Evolutionary conservation across 1,140 invertebrate genomes (phyloP).

Genomic region (Gryon sp.): DNA sequence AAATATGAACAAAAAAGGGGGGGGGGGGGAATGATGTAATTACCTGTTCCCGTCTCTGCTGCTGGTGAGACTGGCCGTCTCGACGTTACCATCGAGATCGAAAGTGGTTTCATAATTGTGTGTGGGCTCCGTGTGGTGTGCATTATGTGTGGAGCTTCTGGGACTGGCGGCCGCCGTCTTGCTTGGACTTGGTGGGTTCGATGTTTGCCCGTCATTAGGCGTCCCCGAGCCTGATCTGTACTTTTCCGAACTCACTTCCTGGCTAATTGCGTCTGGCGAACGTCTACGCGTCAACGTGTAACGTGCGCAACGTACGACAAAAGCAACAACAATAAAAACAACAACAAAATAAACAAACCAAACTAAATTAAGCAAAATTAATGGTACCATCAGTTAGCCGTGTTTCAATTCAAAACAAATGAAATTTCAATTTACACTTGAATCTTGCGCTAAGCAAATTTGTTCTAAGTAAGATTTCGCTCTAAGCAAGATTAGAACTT

Average conservation of each 20-base stretch:
- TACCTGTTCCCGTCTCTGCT: conserved; percentile 86
- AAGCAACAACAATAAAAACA: conserved; percentile 49
- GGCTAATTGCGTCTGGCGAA: conserved; percentile 76
- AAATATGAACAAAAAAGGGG: not conserved
- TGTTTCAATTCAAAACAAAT: too few species aligned
- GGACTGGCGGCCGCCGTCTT: conserved; percentile 73
- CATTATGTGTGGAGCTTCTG: conserved; percentile 71
- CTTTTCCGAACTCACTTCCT: conserved; percentile 75
- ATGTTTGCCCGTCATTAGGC: conserved; percentile 70
- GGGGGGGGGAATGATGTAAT: conserved; percentile 10
- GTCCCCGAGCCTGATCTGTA: conserved; percentile 73
- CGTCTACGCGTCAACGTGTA: conserved; percentile 71
- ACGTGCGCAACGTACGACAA: conserved; percentile 66
- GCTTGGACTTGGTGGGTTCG: conserved; percentile 75
- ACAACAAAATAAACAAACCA: not conserved
- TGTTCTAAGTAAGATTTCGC: too few species aligned
- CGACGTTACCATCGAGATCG: conserved; percentile 90
- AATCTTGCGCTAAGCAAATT: too few species aligned
- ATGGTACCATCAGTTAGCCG: too few species aligned
- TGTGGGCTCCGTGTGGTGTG: conserved; percentile 70
- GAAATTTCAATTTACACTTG: too few species aligned
- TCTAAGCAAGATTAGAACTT: too few species aligned
- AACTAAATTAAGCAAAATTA: conserved; percentile 15
- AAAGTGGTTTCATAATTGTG: conserved; percentile 91
- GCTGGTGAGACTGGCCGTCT: conserved; percentile 83